Percentiles rank a stretch among this genome's conserved stretches.
Conservation (phyloP, 1,140 invertebrate genomes). For the Macrobrachium nipponense region DNA sequence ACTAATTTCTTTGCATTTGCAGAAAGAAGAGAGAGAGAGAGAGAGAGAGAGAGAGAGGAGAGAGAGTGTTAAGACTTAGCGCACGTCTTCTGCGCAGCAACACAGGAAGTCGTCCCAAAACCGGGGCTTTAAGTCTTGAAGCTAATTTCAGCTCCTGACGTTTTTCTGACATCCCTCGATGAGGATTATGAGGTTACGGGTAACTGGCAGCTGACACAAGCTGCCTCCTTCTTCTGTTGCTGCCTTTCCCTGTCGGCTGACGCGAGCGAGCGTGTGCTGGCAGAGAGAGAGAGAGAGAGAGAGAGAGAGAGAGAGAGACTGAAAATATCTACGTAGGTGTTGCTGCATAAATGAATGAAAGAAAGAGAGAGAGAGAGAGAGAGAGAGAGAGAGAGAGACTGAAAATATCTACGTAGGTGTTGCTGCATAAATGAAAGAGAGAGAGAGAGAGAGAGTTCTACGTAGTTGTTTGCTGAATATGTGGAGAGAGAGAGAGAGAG, state of each 20-base stretch:
- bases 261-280: neutral
- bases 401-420: neutral
- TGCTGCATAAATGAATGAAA: neutral
- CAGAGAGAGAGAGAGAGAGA: neutral
- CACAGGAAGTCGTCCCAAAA: no score
- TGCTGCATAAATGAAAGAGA: neutral
- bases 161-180: constrained; percentile 4
- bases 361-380: neutral
- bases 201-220: constrained; percentile 15
- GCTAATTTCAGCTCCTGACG: constrained; percentile 5
- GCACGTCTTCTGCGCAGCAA: no score
- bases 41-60: no score
- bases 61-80: no score
- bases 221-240: neutral
- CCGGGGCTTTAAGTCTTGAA: neutral
- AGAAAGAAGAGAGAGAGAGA: no score
- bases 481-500: neutral
- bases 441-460: constrained; percentile 8
- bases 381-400: no score
- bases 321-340: neutral
- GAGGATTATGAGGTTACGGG: constrained; percentile 1
- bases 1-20: no score
- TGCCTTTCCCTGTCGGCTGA: neutral
- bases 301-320: neutral
- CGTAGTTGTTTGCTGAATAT: no score